phyloP scores from a whole-genome alignment of 2,888 invertebrate genomes.

The Polymixis flavicincta region DNA sequence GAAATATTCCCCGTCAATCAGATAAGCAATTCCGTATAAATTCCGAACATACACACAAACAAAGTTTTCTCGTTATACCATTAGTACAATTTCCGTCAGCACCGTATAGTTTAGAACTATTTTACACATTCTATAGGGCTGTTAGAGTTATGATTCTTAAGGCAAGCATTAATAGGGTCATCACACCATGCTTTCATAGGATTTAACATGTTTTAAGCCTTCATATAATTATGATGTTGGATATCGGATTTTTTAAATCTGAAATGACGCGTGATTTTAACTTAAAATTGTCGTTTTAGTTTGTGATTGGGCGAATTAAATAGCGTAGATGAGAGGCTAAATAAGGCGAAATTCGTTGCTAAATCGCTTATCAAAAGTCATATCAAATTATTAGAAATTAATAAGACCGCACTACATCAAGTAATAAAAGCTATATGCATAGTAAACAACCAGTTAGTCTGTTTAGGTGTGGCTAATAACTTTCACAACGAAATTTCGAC shows the following conservation, averaged over 20 bases:
- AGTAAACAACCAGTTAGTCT: neutral
- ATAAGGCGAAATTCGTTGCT: neutral
- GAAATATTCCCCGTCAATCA: conserved; percentile 44
- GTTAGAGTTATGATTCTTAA: conserved; percentile 46
- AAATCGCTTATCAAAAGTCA: no score
- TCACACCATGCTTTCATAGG: conserved; percentile 21
- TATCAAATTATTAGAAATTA: neutral
- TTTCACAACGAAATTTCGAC: neutral
- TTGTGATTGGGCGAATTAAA: conserved; percentile 6
- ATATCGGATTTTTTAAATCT: conserved; percentile 20
- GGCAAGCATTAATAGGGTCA: conserved; percentile 33
- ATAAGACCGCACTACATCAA: neutral
- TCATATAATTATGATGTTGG: conserved; percentile 30
- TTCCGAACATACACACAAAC: conserved; percentile 41
- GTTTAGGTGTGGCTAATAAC: neutral
- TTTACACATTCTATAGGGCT: conserved; percentile 40
- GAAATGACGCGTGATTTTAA: neutral
- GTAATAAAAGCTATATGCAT: neutral
- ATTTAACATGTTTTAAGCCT: conserved; percentile 41
- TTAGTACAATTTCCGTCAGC: conserved; percentile 50
- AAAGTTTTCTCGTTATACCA: conserved; percentile 54
- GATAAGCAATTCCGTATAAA: conserved; percentile 43
- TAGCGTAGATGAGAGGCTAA: neutral
- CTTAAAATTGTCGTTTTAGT: conserved; percentile 4
- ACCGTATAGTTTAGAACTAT: conserved; percentile 45